Evolutionary conservation across 2,888 invertebrate species (phyloP), one percentile per base, ranked within the genome.

Genomic region (Melikaiella ostensackeni): DNA sequence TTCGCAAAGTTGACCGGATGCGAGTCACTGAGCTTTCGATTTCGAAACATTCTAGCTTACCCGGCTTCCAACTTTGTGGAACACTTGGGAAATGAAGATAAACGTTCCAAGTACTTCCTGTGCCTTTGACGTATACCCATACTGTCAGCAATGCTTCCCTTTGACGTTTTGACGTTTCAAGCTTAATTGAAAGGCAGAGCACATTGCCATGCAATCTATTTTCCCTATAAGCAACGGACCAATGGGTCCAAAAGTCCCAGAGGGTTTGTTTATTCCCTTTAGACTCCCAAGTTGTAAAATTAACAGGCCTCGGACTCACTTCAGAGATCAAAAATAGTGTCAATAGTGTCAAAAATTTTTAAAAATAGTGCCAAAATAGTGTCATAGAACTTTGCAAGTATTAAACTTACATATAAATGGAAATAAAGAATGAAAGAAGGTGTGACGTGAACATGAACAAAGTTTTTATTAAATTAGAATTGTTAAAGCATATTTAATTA

Each of bases 41-140:
- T 50, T 50, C 50, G n/a, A 55, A 30, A 50, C 66, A n/a, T 66
- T 46, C 46, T 27, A 50, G 46, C 70, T 70, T 70, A 70, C 50
- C 50, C 30, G 21, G 30, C 46, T 16, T 19, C 30, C 70, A 70
- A 46, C 70, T 70, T 70, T 55, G 70, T 50, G 50, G n/a, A 50
- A 55, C 70, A 33, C 70, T 70, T 70, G 70, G 70, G 70, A 70
- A 70, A 70, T 55, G 70, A 50, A 70, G 46, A 70, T 70, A 70
- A 70, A 70, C 50, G 50, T 27, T 70, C 9, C 70, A 70, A 70
- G 46, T n/a, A 30, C 50, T 70, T 70, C 70, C 50, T 33, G n/a
- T 30, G n/a, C 70, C 70, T 70, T 70, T 70, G 50, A 70, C 30
- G 70, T 46, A n/a, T 50, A 11, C 30, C 46, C 9, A 30, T 70